phyloP scores from a whole-genome alignment of 2,797 vertebrate genomes.

The Spinus olivaceus region DNA sequence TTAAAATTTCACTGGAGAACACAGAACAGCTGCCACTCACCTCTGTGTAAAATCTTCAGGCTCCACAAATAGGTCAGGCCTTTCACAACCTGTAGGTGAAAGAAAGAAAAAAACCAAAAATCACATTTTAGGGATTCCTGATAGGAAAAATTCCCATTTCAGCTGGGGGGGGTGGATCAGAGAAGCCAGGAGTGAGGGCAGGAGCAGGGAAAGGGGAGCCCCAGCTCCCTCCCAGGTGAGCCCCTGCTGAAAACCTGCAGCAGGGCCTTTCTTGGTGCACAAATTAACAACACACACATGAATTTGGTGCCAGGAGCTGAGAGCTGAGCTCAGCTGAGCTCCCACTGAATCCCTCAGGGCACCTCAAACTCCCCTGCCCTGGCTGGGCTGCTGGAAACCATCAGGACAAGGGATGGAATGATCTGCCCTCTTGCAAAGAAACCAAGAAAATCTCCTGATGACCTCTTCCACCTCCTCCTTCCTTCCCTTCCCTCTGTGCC shows the following conservation, averaged over 20 bases:
- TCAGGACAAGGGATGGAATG: too few species aligned
- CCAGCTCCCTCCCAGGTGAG: background rate
- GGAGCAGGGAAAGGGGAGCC: background rate
- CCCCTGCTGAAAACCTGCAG: background rate
- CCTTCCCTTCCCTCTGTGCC: background rate
- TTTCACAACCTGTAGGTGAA: constrained; percentile 88
- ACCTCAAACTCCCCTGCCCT: background rate
- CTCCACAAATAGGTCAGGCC: constrained; percentile 98
- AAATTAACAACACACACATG: accelerated
- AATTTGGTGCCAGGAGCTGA: background rate
- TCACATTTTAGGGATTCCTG: background rate
- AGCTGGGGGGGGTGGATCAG: accelerated
- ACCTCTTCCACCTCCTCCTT: background rate
- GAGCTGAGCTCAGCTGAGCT: accelerated
- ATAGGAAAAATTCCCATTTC: background rate
- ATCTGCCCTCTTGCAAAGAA: too few species aligned
- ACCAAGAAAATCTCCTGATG: too few species aligned
- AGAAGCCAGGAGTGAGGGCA: accelerated
- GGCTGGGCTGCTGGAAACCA: background rate
- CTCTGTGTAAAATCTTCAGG: constrained; percentile 98
- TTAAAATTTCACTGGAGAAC: background rate
- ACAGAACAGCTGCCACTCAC: constrained; percentile 74
- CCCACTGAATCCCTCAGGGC: background rate
- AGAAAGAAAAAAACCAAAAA: background rate
- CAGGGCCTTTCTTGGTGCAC: background rate